Evolutionary conservation across 2,888 invertebrate genomes (phyloP).

Genomic region (Tenodera sinensis): DNA sequence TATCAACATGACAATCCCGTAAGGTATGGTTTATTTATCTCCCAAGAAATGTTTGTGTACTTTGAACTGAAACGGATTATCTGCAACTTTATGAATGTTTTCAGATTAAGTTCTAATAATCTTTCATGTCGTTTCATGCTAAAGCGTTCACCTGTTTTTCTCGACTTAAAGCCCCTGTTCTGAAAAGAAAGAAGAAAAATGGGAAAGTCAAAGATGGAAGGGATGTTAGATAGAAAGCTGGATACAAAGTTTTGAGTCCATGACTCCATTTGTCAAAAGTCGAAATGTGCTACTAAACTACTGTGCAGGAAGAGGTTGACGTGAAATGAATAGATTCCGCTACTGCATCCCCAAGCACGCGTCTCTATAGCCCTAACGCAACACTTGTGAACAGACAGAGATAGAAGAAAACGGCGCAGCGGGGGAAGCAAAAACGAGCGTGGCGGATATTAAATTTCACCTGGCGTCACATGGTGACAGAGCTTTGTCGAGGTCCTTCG

Average conservation of each 20-base stretch:
- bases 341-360: background rate
- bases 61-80: no score
- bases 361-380: background rate
- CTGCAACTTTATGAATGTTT: no score
- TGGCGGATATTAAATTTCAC: conserved; percentile 47
- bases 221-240: background rate
- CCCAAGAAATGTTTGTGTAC: no score
- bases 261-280: conserved; percentile 33
- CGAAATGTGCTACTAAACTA: conserved; percentile 5
- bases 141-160: background rate
- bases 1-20: no score
- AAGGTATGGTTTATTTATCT: no score
- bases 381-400: background rate
- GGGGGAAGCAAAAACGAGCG: conserved; percentile 30
- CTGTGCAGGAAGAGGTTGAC: conserved; percentile 19
- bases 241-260: conserved; percentile 12
- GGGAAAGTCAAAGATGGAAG: background rate
- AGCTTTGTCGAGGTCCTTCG: background rate
- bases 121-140: no score
- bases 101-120: no score
- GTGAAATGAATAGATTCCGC: conserved; percentile 27
- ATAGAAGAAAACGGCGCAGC: background rate
- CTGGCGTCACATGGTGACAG: conserved; percentile 44
- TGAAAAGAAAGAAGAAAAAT: background rate
- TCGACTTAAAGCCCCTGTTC: background rate